Percentiles rank a stretch among this genome's conserved stretches.
Conservation (phyloP, 2,113 vertebrate species). For the Spermophilus dauricus region DNA sequence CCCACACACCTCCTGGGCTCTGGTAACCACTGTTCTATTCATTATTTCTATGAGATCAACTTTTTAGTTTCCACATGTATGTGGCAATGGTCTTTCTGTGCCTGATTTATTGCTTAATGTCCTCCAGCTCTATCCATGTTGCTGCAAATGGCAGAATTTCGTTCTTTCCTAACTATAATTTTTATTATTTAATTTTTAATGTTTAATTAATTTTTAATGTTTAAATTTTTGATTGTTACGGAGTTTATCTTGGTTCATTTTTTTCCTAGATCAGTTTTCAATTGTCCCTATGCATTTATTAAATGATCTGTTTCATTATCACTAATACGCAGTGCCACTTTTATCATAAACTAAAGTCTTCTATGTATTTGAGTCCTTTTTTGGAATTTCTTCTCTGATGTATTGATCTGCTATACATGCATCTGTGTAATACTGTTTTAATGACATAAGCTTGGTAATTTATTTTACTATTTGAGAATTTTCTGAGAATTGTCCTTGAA, state of each 20-base stretch:
- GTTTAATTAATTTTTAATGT: slow-evolving; percentile 54
- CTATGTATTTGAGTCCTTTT: not conserved
- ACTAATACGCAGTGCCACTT: not conserved
- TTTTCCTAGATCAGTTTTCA: not conserved
- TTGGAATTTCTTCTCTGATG: not conserved
- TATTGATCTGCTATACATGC: not conserved
- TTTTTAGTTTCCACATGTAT: not conserved
- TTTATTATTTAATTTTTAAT: slow-evolving; percentile 60
- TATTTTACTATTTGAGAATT: slow-evolving; percentile 23
- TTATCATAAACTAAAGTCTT: not conserved
- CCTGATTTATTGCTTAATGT: not conserved
- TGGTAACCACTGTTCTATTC: not conserved
- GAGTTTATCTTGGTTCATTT: slow-evolving; percentile 4
- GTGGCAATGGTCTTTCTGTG: not conserved
- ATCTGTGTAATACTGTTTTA: slow-evolving; percentile 33
- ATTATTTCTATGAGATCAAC: not conserved
- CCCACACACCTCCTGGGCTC: not conserved
- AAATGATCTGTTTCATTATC: slow-evolving; percentile 18
- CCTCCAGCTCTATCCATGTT: not conserved
- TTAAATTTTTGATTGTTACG: slow-evolving; percentile 13
- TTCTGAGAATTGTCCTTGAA: slow-evolving; percentile 46
- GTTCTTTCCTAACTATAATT: not conserved
- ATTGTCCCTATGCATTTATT: not conserved
- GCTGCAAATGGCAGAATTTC: not conserved
- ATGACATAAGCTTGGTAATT: slow-evolving; percentile 35